Conservation (phyloP, 1,140 invertebrate genomes). For the silkworm (Bombyx mori) region DNA sequence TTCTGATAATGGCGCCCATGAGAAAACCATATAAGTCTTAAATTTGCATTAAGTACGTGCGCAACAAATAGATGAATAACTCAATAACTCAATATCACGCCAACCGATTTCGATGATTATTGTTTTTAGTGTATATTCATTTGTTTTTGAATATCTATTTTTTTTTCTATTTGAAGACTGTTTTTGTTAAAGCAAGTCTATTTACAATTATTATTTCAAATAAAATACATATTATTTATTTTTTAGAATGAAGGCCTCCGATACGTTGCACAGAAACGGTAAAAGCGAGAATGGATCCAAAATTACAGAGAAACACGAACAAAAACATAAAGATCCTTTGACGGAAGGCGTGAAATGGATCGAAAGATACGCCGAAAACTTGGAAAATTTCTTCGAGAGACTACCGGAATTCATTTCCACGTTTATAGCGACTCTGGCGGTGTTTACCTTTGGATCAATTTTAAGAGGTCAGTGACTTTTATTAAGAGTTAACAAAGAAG, state of each 20-base stretch:
- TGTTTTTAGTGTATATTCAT: neutral
- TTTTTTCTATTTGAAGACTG: neutral
- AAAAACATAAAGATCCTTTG: constrained; percentile 63
- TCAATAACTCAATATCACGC: neutral
- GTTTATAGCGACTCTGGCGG: constrained; percentile 69
- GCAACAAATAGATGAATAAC: no score
- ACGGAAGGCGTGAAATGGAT: constrained; percentile 71
- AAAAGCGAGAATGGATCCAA: neutral
- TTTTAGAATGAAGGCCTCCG: no score
- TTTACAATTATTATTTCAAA: no score
- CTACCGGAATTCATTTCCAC: constrained; percentile 69
- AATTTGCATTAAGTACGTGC: no score
- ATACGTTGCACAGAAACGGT: no score
- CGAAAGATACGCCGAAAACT: constrained; percentile 64
- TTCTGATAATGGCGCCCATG: no score
- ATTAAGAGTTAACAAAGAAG: neutral
- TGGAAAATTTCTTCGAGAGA: constrained; percentile 71
- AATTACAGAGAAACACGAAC: constrained; percentile 16
- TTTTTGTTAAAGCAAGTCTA: no score
- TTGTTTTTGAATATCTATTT: neutral
- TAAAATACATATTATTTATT: no score
- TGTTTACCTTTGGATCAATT: constrained; percentile 73
- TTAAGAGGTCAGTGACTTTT: constrained; percentile 65
- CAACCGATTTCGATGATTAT: neutral
- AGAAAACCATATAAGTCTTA: no score